Conservation (phyloP, 2,113 vertebrate species). For the Dipodomys stephensi region DNA sequence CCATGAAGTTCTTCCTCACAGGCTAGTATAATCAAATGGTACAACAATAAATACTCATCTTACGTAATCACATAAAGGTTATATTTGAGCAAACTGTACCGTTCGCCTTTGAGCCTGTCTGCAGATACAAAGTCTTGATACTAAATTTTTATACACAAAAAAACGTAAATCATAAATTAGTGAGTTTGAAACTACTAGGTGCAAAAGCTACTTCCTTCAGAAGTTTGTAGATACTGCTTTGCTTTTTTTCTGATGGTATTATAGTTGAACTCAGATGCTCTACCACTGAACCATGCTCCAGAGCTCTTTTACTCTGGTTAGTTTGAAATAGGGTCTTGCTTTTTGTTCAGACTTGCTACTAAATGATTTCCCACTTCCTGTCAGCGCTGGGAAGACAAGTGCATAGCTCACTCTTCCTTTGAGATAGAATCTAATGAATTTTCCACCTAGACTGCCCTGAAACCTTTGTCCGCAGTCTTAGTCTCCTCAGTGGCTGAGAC, state of each 20-base stretch:
- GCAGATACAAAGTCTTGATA: neutral
- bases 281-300: too few relatives aligned
- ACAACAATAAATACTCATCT: neutral
- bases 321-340: too few relatives aligned
- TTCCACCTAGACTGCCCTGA: too few relatives aligned
- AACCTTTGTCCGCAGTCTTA: too few relatives aligned
- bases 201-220: neutral
- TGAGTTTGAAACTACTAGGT: neutral
- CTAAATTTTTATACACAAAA: constrained; percentile 23
- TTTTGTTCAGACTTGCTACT: too few relatives aligned
- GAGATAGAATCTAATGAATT: too few relatives aligned
- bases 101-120: neutral
- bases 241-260: neutral
- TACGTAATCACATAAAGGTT: neutral
- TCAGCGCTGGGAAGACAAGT: too few relatives aligned
- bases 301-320: too few relatives aligned
- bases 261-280: too few relatives aligned
- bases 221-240: neutral
- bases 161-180: neutral
- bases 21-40: neutral
- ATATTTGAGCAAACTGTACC: neutral
- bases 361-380: too few relatives aligned
- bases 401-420: too few relatives aligned
- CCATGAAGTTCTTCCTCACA: neutral
- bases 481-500: too few relatives aligned